These are phyloP conservation scores for Drosophila anomelani DNA, from an alignment of 2,888 invertebrate species.

Conservation along the genomic window DNA sequence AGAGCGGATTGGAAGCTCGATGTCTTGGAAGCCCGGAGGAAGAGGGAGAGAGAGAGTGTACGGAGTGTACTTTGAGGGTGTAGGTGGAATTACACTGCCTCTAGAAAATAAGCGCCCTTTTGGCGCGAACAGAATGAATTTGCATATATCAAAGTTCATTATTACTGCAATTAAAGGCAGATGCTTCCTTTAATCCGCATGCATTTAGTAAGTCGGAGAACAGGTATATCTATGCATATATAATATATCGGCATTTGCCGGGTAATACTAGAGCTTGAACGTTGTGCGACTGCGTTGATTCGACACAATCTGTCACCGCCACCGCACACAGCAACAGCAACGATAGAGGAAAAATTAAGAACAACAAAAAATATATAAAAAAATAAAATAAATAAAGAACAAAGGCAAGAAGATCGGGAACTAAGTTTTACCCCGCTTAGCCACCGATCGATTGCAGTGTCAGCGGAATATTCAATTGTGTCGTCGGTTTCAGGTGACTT, in stretches of 20 bases:
- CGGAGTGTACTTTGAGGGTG: too few species aligned
- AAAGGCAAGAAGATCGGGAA: slow-evolving; percentile 15
- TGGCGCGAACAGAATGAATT: too few species aligned
- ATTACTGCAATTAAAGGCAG: slow-evolving; percentile 1
- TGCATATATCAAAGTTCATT: background rate
- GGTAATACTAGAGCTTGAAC: slow-evolving; percentile 2
- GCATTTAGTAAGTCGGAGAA: slow-evolving; percentile 4
- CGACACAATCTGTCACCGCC: slow-evolving; percentile 29
- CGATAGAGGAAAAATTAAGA: slow-evolving; percentile 7
- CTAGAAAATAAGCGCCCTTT: too few species aligned
- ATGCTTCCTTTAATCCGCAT: background rate
- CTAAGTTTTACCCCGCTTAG: slow-evolving; percentile 13
- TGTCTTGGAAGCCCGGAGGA: too few species aligned
- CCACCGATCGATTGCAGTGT: slow-evolving; percentile 41
- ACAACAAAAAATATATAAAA: slow-evolving; percentile 1
- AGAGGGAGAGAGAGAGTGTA: too few species aligned
- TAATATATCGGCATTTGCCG: background rate
- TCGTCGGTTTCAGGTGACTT: slow-evolving; percentile 19
- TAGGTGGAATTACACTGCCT: too few species aligned
- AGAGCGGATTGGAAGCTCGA: too few species aligned
- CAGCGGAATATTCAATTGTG: slow-evolving; percentile 39
- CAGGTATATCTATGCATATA: slow-evolving; percentile 11
- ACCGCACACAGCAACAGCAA: slow-evolving; percentile 8
- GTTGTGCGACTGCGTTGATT: background rate
- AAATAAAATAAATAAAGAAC: slow-evolving; percentile 15